phyloP scores from a whole-genome alignment of 2,797 vertebrate genomes.

The Pelochelys cantorii region DNA sequence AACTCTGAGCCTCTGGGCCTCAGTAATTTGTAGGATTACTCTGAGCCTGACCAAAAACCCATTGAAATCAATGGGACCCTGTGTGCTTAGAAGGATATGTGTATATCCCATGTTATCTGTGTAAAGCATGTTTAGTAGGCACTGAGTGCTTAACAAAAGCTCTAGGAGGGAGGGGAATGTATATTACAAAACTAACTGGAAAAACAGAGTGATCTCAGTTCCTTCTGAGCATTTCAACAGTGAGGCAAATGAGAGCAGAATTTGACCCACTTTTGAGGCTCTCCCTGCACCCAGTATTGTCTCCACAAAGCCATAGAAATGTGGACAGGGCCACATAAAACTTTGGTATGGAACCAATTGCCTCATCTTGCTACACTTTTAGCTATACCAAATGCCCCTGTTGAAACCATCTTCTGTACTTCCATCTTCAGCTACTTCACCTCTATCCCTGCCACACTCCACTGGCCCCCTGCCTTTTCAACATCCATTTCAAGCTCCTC shows the following conservation, averaged over 20 bases:
- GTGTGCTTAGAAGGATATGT: not conserved
- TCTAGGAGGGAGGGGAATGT: slow-evolving; percentile 21
- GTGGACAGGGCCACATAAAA: not conserved
- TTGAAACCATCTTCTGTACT: slow-evolving; percentile 16
- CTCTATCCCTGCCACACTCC: not conserved
- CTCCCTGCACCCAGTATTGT: slow-evolving; percentile 46
- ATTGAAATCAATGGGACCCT: not conserved
- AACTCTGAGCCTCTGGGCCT: not conserved
- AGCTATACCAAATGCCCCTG: not conserved
- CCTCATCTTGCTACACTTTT: fast-evolving
- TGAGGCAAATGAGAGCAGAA: slow-evolving; percentile 46
- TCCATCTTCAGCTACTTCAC: not conserved
- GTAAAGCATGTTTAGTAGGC: slow-evolving; percentile 50
- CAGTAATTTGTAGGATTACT: not conserved
- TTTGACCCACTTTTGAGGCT: slow-evolving; percentile 57
- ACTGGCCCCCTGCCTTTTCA: not conserved
- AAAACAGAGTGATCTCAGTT: slow-evolving; percentile 31
- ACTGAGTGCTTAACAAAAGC: slow-evolving; percentile 59
- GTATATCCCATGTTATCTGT: slow-evolving; percentile 31
- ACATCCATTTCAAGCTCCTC: not conserved
- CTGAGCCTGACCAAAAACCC: not conserved
- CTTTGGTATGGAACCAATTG: not conserved
- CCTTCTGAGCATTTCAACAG: slow-evolving; percentile 26
- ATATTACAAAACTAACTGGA: slow-evolving; percentile 46
- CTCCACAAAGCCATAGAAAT: not conserved